Evolutionary conservation across 2,888 invertebrate genomes (phyloP), one percentile per base, ranked within the genome.

Genomic region (Drosophila prostipennis): DNA sequence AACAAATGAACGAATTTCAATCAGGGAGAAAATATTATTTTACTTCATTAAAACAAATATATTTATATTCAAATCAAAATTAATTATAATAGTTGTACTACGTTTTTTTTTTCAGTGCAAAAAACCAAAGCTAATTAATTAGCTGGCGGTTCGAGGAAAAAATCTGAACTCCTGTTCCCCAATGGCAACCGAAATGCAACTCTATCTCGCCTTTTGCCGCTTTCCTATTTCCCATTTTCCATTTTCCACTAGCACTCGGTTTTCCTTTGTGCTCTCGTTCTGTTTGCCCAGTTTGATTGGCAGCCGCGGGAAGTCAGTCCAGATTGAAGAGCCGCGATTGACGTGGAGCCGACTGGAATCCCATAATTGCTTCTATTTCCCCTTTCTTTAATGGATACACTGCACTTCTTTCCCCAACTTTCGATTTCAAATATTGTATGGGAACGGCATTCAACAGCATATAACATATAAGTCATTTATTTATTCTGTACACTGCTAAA

Each of bases 261-360:
- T 34, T 26, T 14, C 32, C 32, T 26, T 37, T 36, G 26, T 16
- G 11, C 55, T 36, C 48, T 16, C 29, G 7, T 11, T 45, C 19
- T 51, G 58, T 58, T 58, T 58, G 58, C 40, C 40, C 14, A 3
- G 23, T 13, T 23, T 58, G 58, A 52, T 58, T 58, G 58, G 23
- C 32, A 58, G 51, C 34, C 58, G 29, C 40, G 19, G 58, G 58
- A 51, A 10, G 29, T 6, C 19, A 32, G 39, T 40, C 29, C 39
- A 32, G 51, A 58, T 58, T 52, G 40, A 52, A 34, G 32, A 23
- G 52, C 14, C 40, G 52, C 51, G 57, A 58, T 39, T 58, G 57
- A 49, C 34, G 43, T 32, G 32, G 36, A 36, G 19, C 19, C 51
- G 51, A 51, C n/a, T 51, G 34, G 36, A 36, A 36, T 48, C 6